Base-by-base conservation (phyloP, 2,113 vertebrate genomes). In the Phylloscopus whistleri region DNA sequence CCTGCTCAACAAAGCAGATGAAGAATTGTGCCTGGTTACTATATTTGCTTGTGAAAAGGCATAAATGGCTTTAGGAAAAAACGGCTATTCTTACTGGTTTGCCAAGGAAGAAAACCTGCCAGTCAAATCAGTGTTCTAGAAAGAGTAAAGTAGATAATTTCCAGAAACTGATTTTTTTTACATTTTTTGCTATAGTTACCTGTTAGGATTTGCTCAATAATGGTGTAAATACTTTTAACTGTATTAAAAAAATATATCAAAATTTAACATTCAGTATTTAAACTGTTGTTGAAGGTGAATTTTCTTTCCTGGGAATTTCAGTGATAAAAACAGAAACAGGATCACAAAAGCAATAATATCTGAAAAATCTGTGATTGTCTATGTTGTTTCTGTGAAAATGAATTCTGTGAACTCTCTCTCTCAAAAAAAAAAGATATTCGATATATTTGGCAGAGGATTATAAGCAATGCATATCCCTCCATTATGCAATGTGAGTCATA, bases 371-470 rank as follows among this genome's bases (percentile, higher is more conserved):
- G 23, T 48, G 39, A 23, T 93, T 81, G 31, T 79, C 58, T 74
- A 10, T 81, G 56, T 84, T 26, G 16, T 95, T 92, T 95, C 69
- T 44, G 30, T 81, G 31, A 95, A 92, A 96, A 93, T 56, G 68
- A 85, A 91, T 83, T 83, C 76, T 72, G 27, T 67, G 84, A 91
- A 53, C 51, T 82, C 35, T 89, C 35, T 53, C 11, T 41, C 41
- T 37, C 37, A 37, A 41, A 41, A 44, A 11, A 33, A 33, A 58
- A 63, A 70, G 1, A 9, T 22, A 66, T 13, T 69, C 2, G 0
- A 43, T 39, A 10, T 79, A 62, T 81, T 70, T 89, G 37, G 2
- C 16, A 74, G 15, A 19, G 1, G 2, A 49, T 74, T 89, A 16
- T 26, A 69, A 33, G 8, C 23, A 81, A 51, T 44, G 14, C 5